Evolutionary conservation across 2,888 invertebrate species (phyloP).

Genomic region (Caenorhabditis virilis): DNA sequence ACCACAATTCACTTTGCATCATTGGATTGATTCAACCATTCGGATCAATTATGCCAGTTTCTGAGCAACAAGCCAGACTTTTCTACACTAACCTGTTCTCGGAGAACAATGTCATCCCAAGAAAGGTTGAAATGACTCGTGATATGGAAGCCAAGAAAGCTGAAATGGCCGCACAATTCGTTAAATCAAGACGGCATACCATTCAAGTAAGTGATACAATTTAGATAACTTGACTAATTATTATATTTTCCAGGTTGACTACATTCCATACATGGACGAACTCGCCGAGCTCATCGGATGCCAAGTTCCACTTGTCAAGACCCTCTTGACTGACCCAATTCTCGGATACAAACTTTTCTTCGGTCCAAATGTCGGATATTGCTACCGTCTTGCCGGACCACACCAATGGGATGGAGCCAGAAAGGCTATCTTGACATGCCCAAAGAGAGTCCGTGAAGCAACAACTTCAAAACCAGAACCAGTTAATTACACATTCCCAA

Average conservation of each 20-base stretch:
- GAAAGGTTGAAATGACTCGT: conserved; percentile 64
- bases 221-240: too few species aligned
- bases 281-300: conserved; percentile 70
- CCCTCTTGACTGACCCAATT: conserved; percentile 51
- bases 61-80: conserved; percentile 72
- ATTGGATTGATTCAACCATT: conserved; percentile 71
- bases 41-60: conserved; percentile 71
- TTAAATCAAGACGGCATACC: conserved; percentile 68
- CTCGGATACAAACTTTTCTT: conserved; percentile 49
- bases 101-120: conserved; percentile 21
- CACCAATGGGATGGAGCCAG: conserved; percentile 56
- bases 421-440: conserved; percentile 48
- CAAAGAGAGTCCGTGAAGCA: conserved; percentile 43
- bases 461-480: conserved; percentile 27
- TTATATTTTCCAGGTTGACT: conserved; percentile 68
- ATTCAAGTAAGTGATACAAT: conserved; percentile 70
- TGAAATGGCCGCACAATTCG: conserved; percentile 59
- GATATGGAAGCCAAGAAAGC: conserved; percentile 66
- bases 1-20: conserved; percentile 70
- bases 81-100: conserved; percentile 64
- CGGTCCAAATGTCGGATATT: conserved; percentile 49
- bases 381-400: conserved; percentile 50
- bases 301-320: conserved; percentile 68
- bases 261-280: conserved; percentile 70
- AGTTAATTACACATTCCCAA: conserved; percentile 14